Evolutionary conservation across 2,113 vertebrate genomes (phyloP).

Genomic region (Dipodomys merriami): DNA sequence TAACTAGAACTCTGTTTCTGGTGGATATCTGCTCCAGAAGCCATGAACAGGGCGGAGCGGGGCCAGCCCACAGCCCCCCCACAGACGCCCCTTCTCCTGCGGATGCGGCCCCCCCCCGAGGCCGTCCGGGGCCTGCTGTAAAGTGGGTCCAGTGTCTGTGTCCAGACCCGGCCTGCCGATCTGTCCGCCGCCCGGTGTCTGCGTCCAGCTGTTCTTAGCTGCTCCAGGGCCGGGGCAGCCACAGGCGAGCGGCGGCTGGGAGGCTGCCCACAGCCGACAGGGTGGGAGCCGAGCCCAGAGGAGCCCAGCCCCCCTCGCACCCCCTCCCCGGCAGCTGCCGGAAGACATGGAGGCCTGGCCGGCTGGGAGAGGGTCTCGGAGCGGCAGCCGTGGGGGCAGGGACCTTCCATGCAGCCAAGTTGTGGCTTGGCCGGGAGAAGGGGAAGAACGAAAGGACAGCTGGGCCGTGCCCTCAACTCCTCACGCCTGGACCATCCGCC

Average conservation of each 20-base stretch:
- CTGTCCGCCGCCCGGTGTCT: too few species aligned
- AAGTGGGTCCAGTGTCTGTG: background rate
- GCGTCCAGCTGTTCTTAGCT: too few species aligned
- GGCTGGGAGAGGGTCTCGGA: background rate
- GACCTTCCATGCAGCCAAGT: background rate
- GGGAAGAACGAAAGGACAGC: background rate
- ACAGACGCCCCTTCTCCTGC: background rate
- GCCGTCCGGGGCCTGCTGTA: accelerated
- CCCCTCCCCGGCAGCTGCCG: background rate
- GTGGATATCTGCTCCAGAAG: background rate
- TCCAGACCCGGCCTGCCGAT: too few species aligned
- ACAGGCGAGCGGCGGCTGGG: background rate
- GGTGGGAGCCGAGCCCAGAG: background rate
- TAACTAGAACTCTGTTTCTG: background rate
- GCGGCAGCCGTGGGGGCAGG: background rate
- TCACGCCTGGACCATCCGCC: too few species aligned
- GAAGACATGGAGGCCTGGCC: background rate
- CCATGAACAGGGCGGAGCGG: too few species aligned
- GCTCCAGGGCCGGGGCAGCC: background rate
- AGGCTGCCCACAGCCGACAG: background rate
- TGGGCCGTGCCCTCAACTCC: background rate
- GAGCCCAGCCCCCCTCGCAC: background rate
- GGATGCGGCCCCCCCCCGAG: accelerated
- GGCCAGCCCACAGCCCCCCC: too few species aligned
- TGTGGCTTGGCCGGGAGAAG: background rate